phyloP scores from a whole-genome alignment of 2,797 vertebrate genomes.

The Pterois miles region DNA sequence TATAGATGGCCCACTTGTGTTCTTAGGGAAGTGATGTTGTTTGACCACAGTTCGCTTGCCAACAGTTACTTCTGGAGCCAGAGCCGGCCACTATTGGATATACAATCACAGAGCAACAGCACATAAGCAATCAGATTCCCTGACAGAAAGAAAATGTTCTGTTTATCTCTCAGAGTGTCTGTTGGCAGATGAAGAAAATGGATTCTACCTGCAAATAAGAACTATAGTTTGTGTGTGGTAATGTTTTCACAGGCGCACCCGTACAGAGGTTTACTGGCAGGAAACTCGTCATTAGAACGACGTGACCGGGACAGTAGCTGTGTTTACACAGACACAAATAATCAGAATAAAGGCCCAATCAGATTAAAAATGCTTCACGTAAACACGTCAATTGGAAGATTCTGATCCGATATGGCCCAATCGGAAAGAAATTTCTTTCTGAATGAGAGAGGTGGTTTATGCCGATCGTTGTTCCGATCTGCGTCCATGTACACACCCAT shows the following conservation, averaged over 20 bases:
- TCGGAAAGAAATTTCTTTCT: too few relatives aligned
- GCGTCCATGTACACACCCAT: too few relatives aligned
- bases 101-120: conserved; percentile 63
- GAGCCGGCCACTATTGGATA: conserved; percentile 56
- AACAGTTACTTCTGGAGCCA: conserved; percentile 60
- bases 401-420: too few relatives aligned
- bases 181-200: conserved; percentile 65
- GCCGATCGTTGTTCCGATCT: too few relatives aligned
- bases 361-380: too few relatives aligned
- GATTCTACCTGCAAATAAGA: conserved; percentile 69
- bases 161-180: conserved; percentile 53
- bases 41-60: conserved; percentile 71
- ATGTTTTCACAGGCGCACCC: conserved; percentile 28
- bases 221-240: conserved; percentile 16
- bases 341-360: too few relatives aligned
- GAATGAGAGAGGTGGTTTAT: too few relatives aligned
- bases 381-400: too few relatives aligned
- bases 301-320: neutral
- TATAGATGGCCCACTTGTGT: conserved; percentile 64
- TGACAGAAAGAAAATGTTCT: conserved; percentile 59
- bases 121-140: conserved; percentile 60
- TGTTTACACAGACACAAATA: too few relatives aligned
- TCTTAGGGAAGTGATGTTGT: conserved; percentile 69
- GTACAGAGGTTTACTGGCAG: neutral
- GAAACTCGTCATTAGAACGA: neutral